Base-by-base conservation (phyloP, 1,140 invertebrate genomes). In the Archegozetes longisetosus region DNA sequence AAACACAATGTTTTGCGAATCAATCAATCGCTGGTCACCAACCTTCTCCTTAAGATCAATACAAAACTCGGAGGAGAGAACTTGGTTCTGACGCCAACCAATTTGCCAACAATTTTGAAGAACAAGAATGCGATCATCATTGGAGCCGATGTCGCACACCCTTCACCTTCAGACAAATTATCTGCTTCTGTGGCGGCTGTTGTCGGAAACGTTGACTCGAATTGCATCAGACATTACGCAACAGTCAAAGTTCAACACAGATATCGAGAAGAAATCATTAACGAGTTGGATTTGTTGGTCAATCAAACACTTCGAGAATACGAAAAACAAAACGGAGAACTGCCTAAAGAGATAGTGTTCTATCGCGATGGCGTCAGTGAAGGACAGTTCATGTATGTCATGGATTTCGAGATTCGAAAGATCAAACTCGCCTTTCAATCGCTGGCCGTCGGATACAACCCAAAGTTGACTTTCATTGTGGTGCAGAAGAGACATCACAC, bases 111-210 rank as follows among this genome's bases (percentile, higher is more conserved):
- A 70, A 74, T 0, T 3, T n/a, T 40, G 2, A 6, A 23, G 2
- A 27, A 22, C 1, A 27, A 40, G 1, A 53, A 60, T 20, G 28
- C 51, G 17, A 84, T 90, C 74, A 77, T 86, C 17, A 74, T 91
- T 29, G 87, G 89, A 1, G 88, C 87, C 23, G 89, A 93, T 73
- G 87, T 91, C 0, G 88, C 86, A 0, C 88, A 92, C 77, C 86
- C 86, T 0, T 79, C 83, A 1, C 60, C 66, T 14, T 83, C 83
- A 0, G 83, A 85, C 67, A 76, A 78, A 22, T 65, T 47, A 0
- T 80, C 82, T 22, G 86, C 87, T 0, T 91, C 88, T 51, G 82
- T 92, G 27, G 88, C 88, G n/a, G 88, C 88, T 0, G 77, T 80
- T 1, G 67, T 68, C 17, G 66, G 56, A 24, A 66, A 61, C 52